phyloP scores from a whole-genome alignment of 2,797 vertebrate genomes.

The Rhodeus uyekii region DNA sequence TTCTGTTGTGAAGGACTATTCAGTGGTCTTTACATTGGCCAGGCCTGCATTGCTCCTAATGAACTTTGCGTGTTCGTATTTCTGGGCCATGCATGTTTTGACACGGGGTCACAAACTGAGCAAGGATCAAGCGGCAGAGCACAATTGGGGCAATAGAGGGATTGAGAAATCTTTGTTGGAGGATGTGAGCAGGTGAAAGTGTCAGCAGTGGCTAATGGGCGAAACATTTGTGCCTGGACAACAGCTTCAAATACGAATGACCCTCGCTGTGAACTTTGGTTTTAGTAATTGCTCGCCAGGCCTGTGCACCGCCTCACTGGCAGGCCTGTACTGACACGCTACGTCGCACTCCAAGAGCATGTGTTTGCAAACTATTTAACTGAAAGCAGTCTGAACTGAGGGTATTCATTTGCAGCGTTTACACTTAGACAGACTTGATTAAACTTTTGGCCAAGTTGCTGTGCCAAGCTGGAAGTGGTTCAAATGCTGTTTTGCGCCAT shows the following conservation, averaged over 20 bases:
- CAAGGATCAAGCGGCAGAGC: conserved; percentile 63
- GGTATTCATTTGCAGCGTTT: conserved; percentile 17
- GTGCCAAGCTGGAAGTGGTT: conserved; percentile 37
- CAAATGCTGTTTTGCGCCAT: conserved; percentile 21
- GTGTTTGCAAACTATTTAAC: conserved; percentile 43
- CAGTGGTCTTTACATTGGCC: conserved; percentile 53
- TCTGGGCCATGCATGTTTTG: conserved; percentile 48
- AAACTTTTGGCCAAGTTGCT: conserved; percentile 3
- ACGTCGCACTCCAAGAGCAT: neutral
- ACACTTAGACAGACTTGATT: conserved; percentile 28
- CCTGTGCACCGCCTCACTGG: neutral
- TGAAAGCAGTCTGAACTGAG: neutral
- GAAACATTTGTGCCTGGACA: conserved; percentile 30
- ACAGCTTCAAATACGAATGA: conserved; percentile 41
- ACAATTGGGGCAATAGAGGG: conserved; percentile 63
- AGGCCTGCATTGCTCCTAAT: conserved; percentile 54
- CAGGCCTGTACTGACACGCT: neutral
- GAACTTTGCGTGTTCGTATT: conserved; percentile 50
- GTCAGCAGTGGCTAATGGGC: conserved; percentile 1
- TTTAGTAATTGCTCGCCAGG: conserved; percentile 25
- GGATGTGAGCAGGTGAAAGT: conserved; percentile 30
- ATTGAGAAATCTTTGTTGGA: conserved; percentile 29
- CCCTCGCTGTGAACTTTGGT: conserved; percentile 14
- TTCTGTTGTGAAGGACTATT: conserved; percentile 45
- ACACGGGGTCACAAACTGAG: conserved; percentile 54